Evolutionary conservation across 2,113 vertebrate species (phyloP), one percentile per base, ranked within the genome.

Genomic region (Phalacrocorax carbo): DNA sequence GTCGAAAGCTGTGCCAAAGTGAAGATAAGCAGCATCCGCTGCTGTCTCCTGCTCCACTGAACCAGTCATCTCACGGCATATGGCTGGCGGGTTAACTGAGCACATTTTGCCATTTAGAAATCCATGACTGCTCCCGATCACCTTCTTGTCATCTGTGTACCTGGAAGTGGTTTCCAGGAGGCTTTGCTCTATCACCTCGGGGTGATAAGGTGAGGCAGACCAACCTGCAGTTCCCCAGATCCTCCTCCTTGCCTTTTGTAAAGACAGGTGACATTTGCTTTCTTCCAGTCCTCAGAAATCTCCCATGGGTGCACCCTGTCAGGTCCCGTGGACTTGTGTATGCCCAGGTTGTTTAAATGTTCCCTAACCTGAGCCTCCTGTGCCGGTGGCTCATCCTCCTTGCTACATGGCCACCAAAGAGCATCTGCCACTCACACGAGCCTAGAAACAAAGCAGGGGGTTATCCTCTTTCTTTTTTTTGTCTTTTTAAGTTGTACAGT

Each of bases 301-400:
- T 46, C 49, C 49, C 1, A 0, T 3, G 0, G 16, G 26, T 11
- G 19, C 19, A 15, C 15, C 48, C 58, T 6, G 2, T 27, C 0
- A 2, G 44, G 30, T 40, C 18, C 36, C 38, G 7, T 21, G 34
- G 38, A 26, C 22, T 34, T 9, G 14, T 3, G 20, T 23, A 21
- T 0, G 3, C 58, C 60, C 27, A 11, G 32, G 42, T n/a, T 38
- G 22, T 46, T 40, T 20, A 32, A 25, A 8, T 2, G 13, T 36
- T 58, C 26, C 73, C 54, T 21, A 20, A 26, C 40, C 27, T 17
- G 29, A 49, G 46, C 54, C 44, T 52, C 13, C 32, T n/a, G 15
- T 5, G 6, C 9, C 0, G 0, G 40, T 26, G n/a, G 60, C 34
- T 57, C 2, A 2, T 23, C 32, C 3, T 27, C 15, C 49, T 42